Conservation (phyloP, 2,888 invertebrate genomes). For the Dyspetes luteomarginatus region DNA sequence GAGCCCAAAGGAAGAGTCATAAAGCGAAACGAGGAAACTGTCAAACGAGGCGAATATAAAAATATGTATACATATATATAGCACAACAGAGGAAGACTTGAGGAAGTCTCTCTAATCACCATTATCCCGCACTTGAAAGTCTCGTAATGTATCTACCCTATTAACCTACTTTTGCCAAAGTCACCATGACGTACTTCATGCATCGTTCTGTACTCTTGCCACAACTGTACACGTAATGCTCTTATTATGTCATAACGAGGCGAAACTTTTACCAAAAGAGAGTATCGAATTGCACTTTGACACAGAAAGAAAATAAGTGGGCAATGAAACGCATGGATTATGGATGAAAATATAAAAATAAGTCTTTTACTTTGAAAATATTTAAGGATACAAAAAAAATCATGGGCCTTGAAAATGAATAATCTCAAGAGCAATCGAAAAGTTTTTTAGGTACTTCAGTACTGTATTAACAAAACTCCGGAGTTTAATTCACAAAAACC, state of each 20-base stretch:
- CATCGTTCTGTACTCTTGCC: too few relatives aligned
- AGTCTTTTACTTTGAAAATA: too few relatives aligned
- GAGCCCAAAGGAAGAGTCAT: not conserved
- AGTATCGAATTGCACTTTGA: slow-evolving; percentile 3
- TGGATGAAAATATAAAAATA: too few relatives aligned
- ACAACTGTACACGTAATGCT: too few relatives aligned
- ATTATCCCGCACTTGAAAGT: slow-evolving; percentile 24
- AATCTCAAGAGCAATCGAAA: too few relatives aligned
- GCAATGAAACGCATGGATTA: too few relatives aligned
- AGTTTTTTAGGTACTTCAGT: too few relatives aligned
- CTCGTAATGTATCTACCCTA: not conserved
- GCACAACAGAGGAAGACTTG: not conserved
- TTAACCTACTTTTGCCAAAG: slow-evolving; percentile 13
- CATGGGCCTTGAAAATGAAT: too few relatives aligned
- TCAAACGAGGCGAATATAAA: slow-evolving; percentile 9
- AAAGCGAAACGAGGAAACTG: slow-evolving; percentile 36
- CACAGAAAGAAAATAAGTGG: not conserved
- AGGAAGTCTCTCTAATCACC: slow-evolving; percentile 36
- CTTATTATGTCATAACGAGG: slow-evolving; percentile 38
- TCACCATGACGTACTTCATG: slow-evolving; percentile 9
- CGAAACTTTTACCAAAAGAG: slow-evolving; percentile 39
- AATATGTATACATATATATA: not conserved
- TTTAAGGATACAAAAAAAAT: too few relatives aligned
- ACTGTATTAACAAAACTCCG: too few relatives aligned
- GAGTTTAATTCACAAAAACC: too few relatives aligned